Evolutionary conservation across 2,888 invertebrate species (phyloP), one percentile per base, ranked within the genome.

Genomic region (Drosophila gaucha): DNA sequence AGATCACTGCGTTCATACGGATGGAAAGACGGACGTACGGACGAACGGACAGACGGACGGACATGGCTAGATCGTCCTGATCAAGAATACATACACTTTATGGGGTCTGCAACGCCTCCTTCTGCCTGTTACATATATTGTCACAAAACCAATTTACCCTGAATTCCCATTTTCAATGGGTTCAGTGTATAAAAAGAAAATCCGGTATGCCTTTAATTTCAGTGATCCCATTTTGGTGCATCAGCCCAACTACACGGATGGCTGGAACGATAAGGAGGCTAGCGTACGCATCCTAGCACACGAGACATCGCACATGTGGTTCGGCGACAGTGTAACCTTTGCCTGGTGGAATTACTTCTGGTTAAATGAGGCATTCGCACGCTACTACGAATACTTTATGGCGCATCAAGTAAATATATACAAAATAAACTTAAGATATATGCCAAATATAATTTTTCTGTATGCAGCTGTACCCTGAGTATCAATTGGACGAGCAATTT

Each of bases 401-500:
- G 80, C 89, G 2, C 74, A 91, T 22, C 52, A 93, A 94, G 69
- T 91, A 18, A 31, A 18, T 22, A 6, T n/a, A 9, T 12, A 4
- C 6, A 12, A 6, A 30, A 24, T 30, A 51, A 8, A 26, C 6
- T 24, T 33, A 3, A 18, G 6, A 14, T n/a, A 9, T 8, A 22
- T 28, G 4, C 1, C 1, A 16, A 3, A 4, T 3, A 26, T 2
- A 20, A 31, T 35, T 95, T 94, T 10, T 4, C 76, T 91, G 85
- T 67, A n/a, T 91, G 91, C 62, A 95, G 95, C 93, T 94, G 4
- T 93, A 94, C 78, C 92, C 92, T 0, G 91, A 93, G 3, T 95
- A 95, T 94, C 94, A 94, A 41, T 89, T 96, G 50, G 93, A 93
- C 50, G 93, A 94, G 6, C 95, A 96, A 76, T 96, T 96, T 80